phyloP scores from a whole-genome alignment of 2,797 vertebrate species.

The Hyperoplus lanceolatus region DNA sequence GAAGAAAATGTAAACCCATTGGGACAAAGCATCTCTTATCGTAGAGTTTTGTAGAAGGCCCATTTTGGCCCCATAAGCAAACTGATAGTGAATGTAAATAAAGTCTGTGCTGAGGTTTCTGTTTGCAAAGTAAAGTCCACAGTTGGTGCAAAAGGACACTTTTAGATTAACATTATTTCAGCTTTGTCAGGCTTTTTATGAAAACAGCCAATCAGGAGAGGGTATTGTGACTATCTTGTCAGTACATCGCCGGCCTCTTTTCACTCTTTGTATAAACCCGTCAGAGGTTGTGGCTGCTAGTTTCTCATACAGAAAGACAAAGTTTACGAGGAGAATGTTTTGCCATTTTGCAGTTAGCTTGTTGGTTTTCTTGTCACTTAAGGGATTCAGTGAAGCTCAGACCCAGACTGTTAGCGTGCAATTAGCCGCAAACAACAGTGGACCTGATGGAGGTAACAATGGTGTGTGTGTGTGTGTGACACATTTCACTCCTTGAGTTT shows the following conservation, averaged over 20 bases:
- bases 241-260: too few species aligned
- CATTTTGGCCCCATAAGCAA: neutral
- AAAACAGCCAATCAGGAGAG: constrained; percentile 38
- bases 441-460: constrained; percentile 52
- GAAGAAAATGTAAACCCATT: neutral
- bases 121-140: constrained; percentile 52
- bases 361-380: constrained; percentile 22
- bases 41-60: neutral
- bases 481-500: neutral
- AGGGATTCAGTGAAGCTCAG: neutral
- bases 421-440: constrained; percentile 29
- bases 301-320: neutral
- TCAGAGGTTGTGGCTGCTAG: neutral
- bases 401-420: constrained; percentile 37
- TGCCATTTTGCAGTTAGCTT: neutral
- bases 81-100: neutral
- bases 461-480: neutral
- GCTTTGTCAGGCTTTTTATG: constrained; percentile 20
- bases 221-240: neutral
- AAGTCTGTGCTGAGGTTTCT: neutral
- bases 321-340: constrained; percentile 16
- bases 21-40: neutral
- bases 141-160: constrained; percentile 9
- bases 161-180: neutral
- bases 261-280: neutral